Conservation (phyloP, 1,140 invertebrate species). For the Lordiphosa mommai region DNA sequence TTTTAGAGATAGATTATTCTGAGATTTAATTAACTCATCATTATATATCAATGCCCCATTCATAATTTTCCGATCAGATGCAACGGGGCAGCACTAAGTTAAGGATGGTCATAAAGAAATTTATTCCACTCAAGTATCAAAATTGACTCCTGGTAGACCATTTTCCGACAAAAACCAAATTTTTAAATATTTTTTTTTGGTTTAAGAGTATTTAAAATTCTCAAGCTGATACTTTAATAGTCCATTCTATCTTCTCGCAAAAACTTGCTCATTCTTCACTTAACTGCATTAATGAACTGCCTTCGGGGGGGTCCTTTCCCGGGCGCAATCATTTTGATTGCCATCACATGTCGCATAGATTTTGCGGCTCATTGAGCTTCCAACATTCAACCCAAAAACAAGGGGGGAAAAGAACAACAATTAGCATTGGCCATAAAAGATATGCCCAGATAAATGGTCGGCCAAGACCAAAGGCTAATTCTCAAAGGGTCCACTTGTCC, state of each 20-base stretch:
- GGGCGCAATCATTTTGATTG: constrained; percentile 63
- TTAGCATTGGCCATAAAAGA: constrained; percentile 63
- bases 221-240: neutral
- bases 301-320: neutral
- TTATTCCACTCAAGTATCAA: too few species aligned
- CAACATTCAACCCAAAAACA: constrained; percentile 8
- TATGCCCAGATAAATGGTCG: constrained; percentile 44
- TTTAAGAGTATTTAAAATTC: too few species aligned
- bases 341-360: constrained; percentile 74
- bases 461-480: constrained; percentile 45
- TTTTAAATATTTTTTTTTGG: too few species aligned
- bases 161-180: too few species aligned
- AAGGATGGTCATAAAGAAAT: too few species aligned
- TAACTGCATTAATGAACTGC: constrained; percentile 67
- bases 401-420: constrained; percentile 43
- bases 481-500: constrained; percentile 58
- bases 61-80: too few species aligned
- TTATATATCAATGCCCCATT: too few species aligned
- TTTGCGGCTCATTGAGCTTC: constrained; percentile 60
- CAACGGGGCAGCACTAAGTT: too few species aligned
- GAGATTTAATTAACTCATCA: too few species aligned
- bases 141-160: too few species aligned
- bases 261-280: constrained; percentile 55
- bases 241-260: neutral
- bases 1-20: too few species aligned